phyloP scores from a whole-genome alignment of 2,888 invertebrate species.

The Argyra leucocephala region DNA sequence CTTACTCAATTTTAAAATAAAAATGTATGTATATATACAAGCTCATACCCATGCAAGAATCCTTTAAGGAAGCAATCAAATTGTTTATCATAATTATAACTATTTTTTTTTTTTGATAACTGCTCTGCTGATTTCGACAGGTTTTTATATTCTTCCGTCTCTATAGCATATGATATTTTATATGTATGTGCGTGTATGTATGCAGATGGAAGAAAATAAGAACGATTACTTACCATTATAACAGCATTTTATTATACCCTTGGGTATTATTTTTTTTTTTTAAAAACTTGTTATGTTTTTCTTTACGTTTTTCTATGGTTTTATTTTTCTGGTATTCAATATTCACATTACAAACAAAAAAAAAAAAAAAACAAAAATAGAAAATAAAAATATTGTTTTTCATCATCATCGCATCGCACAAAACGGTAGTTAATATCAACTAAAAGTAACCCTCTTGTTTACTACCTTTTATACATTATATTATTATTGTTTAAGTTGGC shows the following conservation, averaged over 20 bases:
- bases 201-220: neutral
- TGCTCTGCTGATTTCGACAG: no score
- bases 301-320: neutral
- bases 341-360: neutral
- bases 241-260: constrained; percentile 19
- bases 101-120: no score
- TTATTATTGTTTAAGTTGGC: neutral
- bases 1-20: no score
- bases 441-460: neutral
- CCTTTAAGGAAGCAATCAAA: no score
- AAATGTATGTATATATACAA: no score
- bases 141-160: no score
- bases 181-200: no score
- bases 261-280: constrained; percentile 13
- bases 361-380: no score
- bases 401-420: neutral
- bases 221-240: constrained; percentile 17
- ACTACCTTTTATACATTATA: neutral
- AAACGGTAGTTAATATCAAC: neutral
- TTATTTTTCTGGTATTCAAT: constrained; percentile 11
- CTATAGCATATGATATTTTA: no score
- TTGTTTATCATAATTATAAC: no score
- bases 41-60: no score
- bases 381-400: neutral
- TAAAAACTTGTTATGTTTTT: neutral